These are phyloP conservation scores for Todus mexicanus DNA, from an alignment of 2,797 vertebrate genomes.

Conservation along the genomic window DNA sequence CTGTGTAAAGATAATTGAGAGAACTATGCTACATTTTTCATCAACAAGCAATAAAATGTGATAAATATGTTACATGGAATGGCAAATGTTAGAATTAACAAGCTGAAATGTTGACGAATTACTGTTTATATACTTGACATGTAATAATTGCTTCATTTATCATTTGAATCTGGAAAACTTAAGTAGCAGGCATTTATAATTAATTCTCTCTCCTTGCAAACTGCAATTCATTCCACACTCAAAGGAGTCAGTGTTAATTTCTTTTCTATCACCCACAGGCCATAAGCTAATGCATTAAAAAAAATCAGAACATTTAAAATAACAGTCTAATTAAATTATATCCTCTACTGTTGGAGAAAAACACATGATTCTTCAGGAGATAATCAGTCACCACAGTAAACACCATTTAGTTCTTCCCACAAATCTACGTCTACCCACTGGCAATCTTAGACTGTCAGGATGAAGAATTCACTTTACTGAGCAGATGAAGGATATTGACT, in stretches of 20 bases:
- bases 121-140: constrained; percentile 72
- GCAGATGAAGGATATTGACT: constrained; percentile 52
- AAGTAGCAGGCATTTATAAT: constrained; percentile 71
- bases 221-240: constrained; percentile 66
- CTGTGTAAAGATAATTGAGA: constrained; percentile 60
- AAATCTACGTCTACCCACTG: constrained; percentile 49
- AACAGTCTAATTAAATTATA: constrained; percentile 75
- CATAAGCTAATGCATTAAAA: constrained; percentile 69
- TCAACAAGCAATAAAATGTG: constrained; percentile 69
- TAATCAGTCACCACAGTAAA: constrained; percentile 63
- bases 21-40: constrained; percentile 49
- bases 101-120: constrained; percentile 66
- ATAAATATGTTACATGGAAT: constrained; percentile 58
- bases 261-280: constrained; percentile 69
- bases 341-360: constrained; percentile 69
- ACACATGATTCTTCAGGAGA: constrained; percentile 44
- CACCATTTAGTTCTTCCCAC: constrained; percentile 54
- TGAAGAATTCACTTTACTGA: constrained; percentile 53
- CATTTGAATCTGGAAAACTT: constrained; percentile 70
- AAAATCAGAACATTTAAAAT: constrained; percentile 70
- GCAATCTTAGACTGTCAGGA: constrained; percentile 49
- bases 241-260: constrained; percentile 65
- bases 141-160: constrained; percentile 76
- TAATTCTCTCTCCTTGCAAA: constrained; percentile 67
- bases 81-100: constrained; percentile 72